Percentiles rank a stretch among this genome's conserved stretches.
Evolutionary conservation across 2,888 invertebrate genomes (phyloP).

Genomic region (Hyalella azteca): DNA sequence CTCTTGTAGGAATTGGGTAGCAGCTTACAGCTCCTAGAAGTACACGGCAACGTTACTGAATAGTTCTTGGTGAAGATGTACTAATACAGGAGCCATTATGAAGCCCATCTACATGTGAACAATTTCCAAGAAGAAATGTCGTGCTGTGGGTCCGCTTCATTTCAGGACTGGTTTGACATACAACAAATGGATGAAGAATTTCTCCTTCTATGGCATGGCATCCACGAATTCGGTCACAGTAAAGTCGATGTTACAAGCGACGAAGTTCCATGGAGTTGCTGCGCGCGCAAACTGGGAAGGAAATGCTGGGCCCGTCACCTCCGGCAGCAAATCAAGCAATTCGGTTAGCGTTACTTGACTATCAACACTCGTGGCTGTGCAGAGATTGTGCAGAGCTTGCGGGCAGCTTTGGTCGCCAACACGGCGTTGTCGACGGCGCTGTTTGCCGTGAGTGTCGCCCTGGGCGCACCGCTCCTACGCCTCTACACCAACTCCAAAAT

Average conservation of each 20-base stretch:
- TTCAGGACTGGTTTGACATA: slow-evolving; percentile 13
- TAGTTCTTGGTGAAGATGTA: background rate
- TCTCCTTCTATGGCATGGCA: background rate
- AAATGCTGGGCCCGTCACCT: background rate
- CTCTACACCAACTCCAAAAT: slow-evolving; percentile 5
- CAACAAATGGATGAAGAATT: background rate
- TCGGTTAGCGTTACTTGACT: background rate
- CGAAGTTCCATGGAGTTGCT: slow-evolving; percentile 24
- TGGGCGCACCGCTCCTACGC: background rate
- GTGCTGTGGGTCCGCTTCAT: slow-evolving; percentile 19
- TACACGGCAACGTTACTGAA: background rate
- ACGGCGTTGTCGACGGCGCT: background rate
- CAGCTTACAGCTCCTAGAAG: no score
- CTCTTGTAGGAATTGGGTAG: background rate
- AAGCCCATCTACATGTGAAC: background rate
- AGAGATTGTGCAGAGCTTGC: background rate
- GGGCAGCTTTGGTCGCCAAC: background rate
- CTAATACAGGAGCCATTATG: slow-evolving; percentile 2
- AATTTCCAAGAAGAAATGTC: background rate
- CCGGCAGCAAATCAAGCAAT: background rate
- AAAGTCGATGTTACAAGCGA: background rate
- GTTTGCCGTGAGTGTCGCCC: background rate
- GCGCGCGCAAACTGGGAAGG: background rate
- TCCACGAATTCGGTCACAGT: background rate
- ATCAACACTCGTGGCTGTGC: slow-evolving; percentile 21